Evolutionary conservation across 2,888 invertebrate species (phyloP).

Genomic region (Drosophila limbata): DNA sequence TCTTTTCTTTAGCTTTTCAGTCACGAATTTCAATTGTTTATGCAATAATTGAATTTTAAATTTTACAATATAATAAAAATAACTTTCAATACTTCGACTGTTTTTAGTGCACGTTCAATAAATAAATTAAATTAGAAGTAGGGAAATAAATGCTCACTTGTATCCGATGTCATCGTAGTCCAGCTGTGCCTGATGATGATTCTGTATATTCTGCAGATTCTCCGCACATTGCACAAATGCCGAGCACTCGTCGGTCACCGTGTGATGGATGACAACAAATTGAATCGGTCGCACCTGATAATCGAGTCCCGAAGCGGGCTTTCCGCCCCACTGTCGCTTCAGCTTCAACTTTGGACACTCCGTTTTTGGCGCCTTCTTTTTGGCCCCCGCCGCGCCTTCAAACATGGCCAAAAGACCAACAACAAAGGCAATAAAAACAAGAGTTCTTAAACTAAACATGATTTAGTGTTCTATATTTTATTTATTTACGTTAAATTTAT

Average conservation of each 20-base stretch:
- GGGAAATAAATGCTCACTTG: slow-evolving; percentile 86
- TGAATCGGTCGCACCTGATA: slow-evolving; percentile 87
- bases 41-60: too few relatives aligned
- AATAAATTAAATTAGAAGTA: too few relatives aligned
- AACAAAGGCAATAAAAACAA: slow-evolving; percentile 3
- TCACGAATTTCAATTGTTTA: too few relatives aligned
- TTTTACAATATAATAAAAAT: too few relatives aligned
- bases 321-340: slow-evolving; percentile 88
- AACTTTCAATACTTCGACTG: too few relatives aligned
- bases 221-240: slow-evolving; percentile 85
- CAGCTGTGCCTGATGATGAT: slow-evolving; percentile 86
- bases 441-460: neutral
- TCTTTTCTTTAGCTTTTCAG: too few relatives aligned
- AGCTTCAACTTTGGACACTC: slow-evolving; percentile 87
- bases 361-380: slow-evolving; percentile 12
- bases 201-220: slow-evolving; percentile 86
- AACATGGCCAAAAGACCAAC: neutral
- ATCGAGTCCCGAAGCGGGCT: slow-evolving; percentile 85
- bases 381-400: neutral
- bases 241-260: slow-evolving; percentile 86
- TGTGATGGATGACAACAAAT: slow-evolving; percentile 87
- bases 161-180: slow-evolving; percentile 87
- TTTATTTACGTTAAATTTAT: too few relatives aligned
- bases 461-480: neutral
- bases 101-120: too few relatives aligned